phyloP scores from a whole-genome alignment of 2,113 vertebrate species.

The Microtus montanus region DNA sequence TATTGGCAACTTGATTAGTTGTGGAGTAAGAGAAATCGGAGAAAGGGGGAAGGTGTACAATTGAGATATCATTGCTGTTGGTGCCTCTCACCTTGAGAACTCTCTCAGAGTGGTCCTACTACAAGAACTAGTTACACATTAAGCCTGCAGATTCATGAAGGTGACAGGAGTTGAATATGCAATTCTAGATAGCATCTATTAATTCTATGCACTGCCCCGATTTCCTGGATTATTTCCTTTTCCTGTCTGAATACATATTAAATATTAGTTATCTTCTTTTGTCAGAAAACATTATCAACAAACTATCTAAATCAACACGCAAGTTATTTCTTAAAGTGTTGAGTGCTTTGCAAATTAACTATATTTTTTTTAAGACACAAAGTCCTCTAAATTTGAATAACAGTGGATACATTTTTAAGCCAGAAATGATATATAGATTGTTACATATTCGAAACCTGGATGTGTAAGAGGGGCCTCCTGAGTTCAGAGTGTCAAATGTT shows the following conservation, averaged over 20 bases:
- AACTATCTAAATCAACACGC: slow-evolving; percentile 46
- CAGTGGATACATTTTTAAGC: not conserved
- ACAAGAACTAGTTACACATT: slow-evolving; percentile 19
- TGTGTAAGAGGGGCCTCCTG: not conserved
- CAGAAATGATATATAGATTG: slow-evolving; percentile 7
- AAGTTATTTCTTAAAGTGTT: slow-evolving; percentile 59
- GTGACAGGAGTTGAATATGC: not conserved
- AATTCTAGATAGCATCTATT: slow-evolving; percentile 50
- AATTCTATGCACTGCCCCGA: slow-evolving; percentile 25
- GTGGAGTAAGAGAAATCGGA: not conserved
- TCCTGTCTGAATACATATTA: slow-evolving; percentile 60
- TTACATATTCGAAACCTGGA: slow-evolving; percentile 10
- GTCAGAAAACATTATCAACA: slow-evolving; percentile 43
- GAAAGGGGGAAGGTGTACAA: not conserved
- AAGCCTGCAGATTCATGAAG: not conserved
- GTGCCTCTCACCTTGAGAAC: not conserved
- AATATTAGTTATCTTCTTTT: slow-evolving; percentile 62
- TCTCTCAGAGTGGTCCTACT: not conserved
- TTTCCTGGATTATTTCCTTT: slow-evolving; percentile 63
- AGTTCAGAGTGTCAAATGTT: slow-evolving; percentile 28
- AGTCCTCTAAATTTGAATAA: slow-evolving; percentile 26
- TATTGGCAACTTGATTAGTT: not conserved
- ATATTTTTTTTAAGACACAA: slow-evolving; percentile 52
- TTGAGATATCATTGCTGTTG: not conserved
- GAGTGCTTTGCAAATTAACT: slow-evolving; percentile 39